These are phyloP conservation scores for Montipora efflorescens DNA, from an alignment of 64 coral and sea anemone genomes.

Conservation along the genomic window DNA sequence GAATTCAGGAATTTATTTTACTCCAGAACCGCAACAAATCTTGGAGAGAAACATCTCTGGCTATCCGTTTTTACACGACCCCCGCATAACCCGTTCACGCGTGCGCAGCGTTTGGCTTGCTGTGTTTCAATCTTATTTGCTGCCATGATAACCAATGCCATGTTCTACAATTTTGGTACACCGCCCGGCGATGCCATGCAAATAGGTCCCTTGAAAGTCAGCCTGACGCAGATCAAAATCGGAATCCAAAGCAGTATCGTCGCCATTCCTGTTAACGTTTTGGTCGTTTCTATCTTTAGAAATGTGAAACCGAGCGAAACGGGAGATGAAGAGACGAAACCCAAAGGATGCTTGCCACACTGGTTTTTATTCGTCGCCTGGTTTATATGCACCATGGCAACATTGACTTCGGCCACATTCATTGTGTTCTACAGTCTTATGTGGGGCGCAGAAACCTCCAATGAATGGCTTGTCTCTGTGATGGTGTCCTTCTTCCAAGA, in stretches of 20 bases:
- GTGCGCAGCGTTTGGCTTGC: slow-evolving; percentile 59
- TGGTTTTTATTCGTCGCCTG: slow-evolving; percentile 66
- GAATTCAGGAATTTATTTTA: slow-evolving; percentile 73
- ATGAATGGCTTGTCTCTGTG: slow-evolving; percentile 73
- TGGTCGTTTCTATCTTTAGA: slow-evolving; percentile 74
- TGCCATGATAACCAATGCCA: slow-evolving; percentile 78
- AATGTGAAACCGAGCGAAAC: slow-evolving; percentile 23
- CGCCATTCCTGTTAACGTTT: slow-evolving; percentile 70
- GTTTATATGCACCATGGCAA: slow-evolving; percentile 59
- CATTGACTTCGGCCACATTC: slow-evolving; percentile 53
- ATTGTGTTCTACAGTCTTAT: slow-evolving; percentile 71
- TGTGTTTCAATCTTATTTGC: slow-evolving; percentile 68
- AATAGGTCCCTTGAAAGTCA: slow-evolving; percentile 65
- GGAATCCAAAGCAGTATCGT: slow-evolving; percentile 76
- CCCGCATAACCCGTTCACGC: slow-evolving; percentile 67
- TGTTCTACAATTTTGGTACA: slow-evolving; percentile 79
- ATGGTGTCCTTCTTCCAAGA: slow-evolving; percentile 84
- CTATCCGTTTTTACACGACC: slow-evolving; percentile 65
- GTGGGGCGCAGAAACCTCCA: slow-evolving; percentile 69
- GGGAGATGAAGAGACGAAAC: neutral
- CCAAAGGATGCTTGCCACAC: slow-evolving; percentile 54
- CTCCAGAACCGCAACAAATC: slow-evolving; percentile 50
- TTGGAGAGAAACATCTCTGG: slow-evolving; percentile 75
- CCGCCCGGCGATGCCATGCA: slow-evolving; percentile 53
- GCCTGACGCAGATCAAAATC: slow-evolving; percentile 72